Conservation (phyloP, 1,140 invertebrate genomes). For the Phymastichus coffea region DNA sequence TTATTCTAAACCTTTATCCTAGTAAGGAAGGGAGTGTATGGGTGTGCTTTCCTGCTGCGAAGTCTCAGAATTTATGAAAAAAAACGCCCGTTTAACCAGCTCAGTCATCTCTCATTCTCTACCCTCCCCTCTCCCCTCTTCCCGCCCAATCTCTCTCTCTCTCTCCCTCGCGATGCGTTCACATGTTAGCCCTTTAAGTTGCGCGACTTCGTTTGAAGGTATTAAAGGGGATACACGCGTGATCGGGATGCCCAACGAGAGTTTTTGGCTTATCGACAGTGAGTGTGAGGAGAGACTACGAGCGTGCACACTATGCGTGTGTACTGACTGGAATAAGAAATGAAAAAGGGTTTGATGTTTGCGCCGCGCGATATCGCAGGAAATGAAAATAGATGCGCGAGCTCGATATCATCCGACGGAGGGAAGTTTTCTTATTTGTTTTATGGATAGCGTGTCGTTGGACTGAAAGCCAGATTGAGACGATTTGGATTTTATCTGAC, state of each 20-base stretch:
- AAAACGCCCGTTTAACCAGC: constrained; percentile 56
- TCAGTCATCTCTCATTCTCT: constrained; percentile 54
- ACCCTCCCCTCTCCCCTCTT: constrained; percentile 37
- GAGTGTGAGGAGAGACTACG: no score
- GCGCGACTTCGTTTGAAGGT: constrained; percentile 44
- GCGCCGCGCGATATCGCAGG: background rate
- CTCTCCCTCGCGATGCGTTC: constrained; percentile 43
- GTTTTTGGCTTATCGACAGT: constrained; percentile 44
- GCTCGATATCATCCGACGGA: background rate
- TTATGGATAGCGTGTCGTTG: no score
- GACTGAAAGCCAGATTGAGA: no score
- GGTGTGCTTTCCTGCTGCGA: no score
- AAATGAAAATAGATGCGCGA: constrained; percentile 11
- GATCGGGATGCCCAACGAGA: constrained; percentile 54
- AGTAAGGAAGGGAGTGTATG: no score
- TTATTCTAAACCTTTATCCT: constrained; percentile 56
- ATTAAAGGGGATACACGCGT: constrained; percentile 57
- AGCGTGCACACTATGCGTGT: no score
- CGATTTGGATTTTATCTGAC: no score
- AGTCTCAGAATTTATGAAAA: constrained; percentile 60
- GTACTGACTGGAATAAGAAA: constrained; percentile 28
- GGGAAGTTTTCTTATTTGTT: background rate
- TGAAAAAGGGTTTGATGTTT: background rate
- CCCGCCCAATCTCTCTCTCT: constrained; percentile 30
- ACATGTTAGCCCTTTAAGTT: constrained; percentile 57